Base-by-base conservation (phyloP, 2,888 invertebrate species). In the Pristionchus japonicus region DNA sequence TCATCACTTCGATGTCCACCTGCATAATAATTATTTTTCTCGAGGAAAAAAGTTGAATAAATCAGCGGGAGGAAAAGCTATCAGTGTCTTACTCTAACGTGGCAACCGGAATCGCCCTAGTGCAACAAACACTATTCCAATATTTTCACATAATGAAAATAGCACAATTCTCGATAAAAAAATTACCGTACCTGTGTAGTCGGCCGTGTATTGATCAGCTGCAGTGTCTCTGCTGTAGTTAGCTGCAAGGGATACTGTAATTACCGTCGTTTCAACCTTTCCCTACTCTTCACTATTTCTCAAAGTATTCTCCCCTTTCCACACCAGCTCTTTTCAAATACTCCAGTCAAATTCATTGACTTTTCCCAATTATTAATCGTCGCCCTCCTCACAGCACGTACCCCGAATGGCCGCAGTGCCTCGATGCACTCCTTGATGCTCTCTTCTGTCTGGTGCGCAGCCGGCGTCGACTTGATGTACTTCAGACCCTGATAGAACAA, bases 161-260 rank as follows among this genome's bases (percentile, higher is more conserved):
- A n/a, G 6, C 23, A 57, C n/a, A 57, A n/a, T n/a, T 23, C n/a
- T n/a, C 57, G n/a, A n/a, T 23, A 57, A 3, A 57, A 57, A 9
- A 15, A 57, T n/a, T 9, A 57, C 23, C 20, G 11, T 57, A 86
- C 86, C 86, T 67, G 70, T 31, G 20, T 34, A 1, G 90, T 61
- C n/a, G 91, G 91, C 34, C 90, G 87, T 82, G 90, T 74, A 70
- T 91, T 91, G 57, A 91, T 67, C 40, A 91, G 86, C 90, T 91
- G 91, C 27, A 91, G 82, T 20, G 89, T 90, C 89, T 91, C 91
- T 15, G 91, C 91, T 11, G 89, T 88, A 27, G 90, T 91, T 37
- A 91, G 83, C 90, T 91, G 43, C 34, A 90, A 87, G 43, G 43
- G 43, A 17, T 70, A 34, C 34, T 11, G 34, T 67, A 9, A 74